phyloP scores from a whole-genome alignment of 2,797 vertebrate species.

The Lagorchestes hirsutus region DNA sequence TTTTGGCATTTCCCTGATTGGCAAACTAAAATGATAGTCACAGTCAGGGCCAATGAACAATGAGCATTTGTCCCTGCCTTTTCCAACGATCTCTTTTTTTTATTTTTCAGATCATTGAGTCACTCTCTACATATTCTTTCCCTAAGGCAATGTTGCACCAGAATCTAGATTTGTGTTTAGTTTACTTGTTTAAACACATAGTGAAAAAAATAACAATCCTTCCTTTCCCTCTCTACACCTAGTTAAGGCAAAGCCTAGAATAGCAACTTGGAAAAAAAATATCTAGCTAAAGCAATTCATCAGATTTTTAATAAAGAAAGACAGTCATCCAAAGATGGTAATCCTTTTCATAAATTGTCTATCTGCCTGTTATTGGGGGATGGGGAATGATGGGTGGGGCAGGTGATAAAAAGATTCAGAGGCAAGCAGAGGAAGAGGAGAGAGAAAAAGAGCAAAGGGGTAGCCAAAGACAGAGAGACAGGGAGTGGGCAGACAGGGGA shows the following conservation, averaged over 20 bases:
- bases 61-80: background rate
- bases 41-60: background rate
- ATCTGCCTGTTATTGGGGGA: background rate
- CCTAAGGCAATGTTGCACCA: background rate
- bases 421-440: background rate
- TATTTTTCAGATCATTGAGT: background rate
- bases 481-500: too few species aligned
- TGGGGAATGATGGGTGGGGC: too few species aligned
- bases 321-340: background rate
- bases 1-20: background rate
- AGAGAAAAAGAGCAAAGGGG: background rate
- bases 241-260: background rate
- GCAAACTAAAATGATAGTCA: background rate
- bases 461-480: background rate
- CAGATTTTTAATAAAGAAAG: background rate
- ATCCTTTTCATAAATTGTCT: background rate
- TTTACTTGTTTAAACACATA: background rate
- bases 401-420: background rate
- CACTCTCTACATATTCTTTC: background rate
- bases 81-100: background rate
- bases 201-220: background rate
- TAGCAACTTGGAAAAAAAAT: background rate
- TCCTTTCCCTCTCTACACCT: background rate
- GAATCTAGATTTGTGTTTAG: background rate
- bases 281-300: background rate